A percentile compares a stretch with the other conserved stretches of the same genome.
Evolutionary conservation across 2,113 vertebrate genomes (phyloP).

Genomic region (Cyprinodon brontotheroides): DNA sequence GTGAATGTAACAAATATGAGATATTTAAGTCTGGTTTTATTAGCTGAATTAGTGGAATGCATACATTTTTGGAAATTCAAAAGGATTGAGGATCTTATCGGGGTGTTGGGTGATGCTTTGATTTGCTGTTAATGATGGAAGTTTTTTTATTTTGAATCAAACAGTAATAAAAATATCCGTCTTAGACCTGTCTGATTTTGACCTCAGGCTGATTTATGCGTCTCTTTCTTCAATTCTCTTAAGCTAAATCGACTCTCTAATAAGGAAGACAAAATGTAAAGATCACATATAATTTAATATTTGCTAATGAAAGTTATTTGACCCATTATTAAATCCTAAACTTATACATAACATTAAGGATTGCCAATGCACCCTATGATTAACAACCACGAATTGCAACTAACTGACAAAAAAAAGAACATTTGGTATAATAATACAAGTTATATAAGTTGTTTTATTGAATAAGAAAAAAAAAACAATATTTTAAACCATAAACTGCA

Average conservation of each 20-base stretch:
- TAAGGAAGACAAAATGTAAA: neutral
- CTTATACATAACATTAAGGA: too few relatives aligned
- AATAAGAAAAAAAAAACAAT: neutral
- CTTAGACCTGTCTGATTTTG: neutral
- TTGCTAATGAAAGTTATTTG: neutral
- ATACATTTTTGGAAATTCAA: neutral
- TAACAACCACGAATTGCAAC: neutral
- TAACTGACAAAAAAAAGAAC: neutral
- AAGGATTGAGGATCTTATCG: too few relatives aligned
- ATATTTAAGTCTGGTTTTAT: too few relatives aligned
- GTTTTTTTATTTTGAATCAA: neutral
- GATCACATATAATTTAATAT: neutral
- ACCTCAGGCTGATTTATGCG: too few relatives aligned
- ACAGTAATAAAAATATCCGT: neutral
- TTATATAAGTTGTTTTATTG: neutral
- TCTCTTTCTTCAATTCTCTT: neutral
- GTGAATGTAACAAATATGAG: too few relatives aligned
- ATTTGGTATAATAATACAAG: neutral
- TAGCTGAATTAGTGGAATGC: too few relatives aligned
- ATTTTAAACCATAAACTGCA: neutral
- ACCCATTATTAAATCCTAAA: too few relatives aligned
- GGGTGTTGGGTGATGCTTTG: too few relatives aligned
- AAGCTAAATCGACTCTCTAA: neutral
- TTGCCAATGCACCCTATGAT: neutral
- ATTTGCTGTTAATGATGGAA: neutral